Evolutionary conservation across 2,113 vertebrate genomes (phyloP), one percentile per base, ranked within the genome.

Genomic region (Colius striatus): DNA sequence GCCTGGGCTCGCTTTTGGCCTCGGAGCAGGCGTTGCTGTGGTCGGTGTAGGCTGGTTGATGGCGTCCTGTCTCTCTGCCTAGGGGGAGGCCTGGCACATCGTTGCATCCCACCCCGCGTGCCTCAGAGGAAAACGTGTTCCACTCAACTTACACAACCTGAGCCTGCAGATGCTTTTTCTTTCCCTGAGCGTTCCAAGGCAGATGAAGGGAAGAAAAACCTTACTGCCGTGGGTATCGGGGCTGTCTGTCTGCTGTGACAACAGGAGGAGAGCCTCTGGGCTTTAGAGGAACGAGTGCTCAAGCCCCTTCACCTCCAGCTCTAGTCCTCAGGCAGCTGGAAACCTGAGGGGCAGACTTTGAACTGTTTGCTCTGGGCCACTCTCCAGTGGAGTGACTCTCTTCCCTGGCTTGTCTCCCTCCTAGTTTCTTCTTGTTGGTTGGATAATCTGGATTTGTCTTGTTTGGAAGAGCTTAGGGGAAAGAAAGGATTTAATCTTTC

Each of bases 301-400:
- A 11, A 53, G 36, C 22, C 16, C 6, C 22, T 51, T 43, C 0
- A 1, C 1, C 2, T 50, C 16, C 41, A 45, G 34, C 38, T 10
- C 8, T 11, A 19, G 23, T 80, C n/a, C 34, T 0, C 13, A 55
- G 27, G 1, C 2, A 1, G 5, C 14, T 0, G 0, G 27, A 11
- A 11, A 50, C 5, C 34, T 67, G 41, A 22, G 4, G 8, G 19
- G 41, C 75, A 27, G 70, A 21, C 30, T 63, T 71, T 32, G n/a
- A 71, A 7, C 16, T 57, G 15, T 62, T 79, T 81, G 41, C 16
- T 65, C 30, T 65, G 36, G 29, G 29, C 23, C 5, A 0, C 26
- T 8, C 10, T 38, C 16, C 38, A 38, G 17, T 1, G 48, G 11
- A 41, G 43, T 67, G 41, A 30, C 36, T 61, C 50, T 43, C 8